Evolutionary conservation across 2,797 vertebrate species (phyloP).

Genomic region (Eremophila alpestris): DNA sequence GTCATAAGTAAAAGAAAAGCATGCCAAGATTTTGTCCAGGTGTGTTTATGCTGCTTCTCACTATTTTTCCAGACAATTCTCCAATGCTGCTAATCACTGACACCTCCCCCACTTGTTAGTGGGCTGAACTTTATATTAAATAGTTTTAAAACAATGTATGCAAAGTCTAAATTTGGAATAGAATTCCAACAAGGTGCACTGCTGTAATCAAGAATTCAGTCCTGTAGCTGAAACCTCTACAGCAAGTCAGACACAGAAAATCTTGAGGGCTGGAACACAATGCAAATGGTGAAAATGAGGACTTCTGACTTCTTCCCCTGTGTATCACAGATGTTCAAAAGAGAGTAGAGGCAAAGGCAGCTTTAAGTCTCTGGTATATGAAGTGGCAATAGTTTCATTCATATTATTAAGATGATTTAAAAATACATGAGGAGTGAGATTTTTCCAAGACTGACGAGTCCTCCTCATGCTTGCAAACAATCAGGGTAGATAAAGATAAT

Average conservation of each 20-base stretch:
- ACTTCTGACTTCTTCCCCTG: neutral
- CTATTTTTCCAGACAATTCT: neutral
- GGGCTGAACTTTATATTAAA: neutral
- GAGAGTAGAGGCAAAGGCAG: neutral
- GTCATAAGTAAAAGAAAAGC: neutral
- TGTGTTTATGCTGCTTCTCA: neutral
- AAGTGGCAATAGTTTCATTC: neutral
- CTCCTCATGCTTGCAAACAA: neutral
- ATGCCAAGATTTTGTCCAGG: neutral
- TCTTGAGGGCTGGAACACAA: neutral
- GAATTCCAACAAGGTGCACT: neutral
- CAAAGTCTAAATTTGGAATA: neutral
- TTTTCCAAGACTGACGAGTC: neutral
- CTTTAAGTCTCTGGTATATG: neutral
- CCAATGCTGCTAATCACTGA: neutral
- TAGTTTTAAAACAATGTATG: neutral
- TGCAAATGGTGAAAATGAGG: neutral
- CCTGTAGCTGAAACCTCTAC: neutral
- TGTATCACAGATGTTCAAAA: neutral
- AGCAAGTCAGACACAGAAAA: neutral
- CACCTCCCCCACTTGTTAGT: neutral
- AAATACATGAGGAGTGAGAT: neutral
- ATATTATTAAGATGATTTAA: neutral
- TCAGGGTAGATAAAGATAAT: neutral
- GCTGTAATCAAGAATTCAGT: neutral